Evolutionary conservation across 2,797 vertebrate genomes (phyloP), one percentile per base, ranked within the genome.

Genomic region (Myripristis murdjan): DNA sequence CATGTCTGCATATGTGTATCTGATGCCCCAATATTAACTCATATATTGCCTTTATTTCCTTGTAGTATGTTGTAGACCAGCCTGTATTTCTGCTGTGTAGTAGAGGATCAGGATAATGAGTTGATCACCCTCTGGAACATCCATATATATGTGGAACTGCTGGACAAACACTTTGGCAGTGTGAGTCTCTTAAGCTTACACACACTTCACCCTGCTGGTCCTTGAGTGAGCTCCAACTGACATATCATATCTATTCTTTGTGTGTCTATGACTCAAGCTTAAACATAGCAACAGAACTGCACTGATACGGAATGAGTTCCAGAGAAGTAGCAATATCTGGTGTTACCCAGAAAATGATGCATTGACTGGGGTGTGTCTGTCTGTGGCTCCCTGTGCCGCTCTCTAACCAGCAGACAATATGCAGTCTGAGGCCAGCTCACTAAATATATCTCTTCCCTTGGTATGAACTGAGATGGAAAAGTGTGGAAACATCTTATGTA

Each of bases 91-190:
- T 97, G 96, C 94, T 97, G 96, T 93, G 96, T 96, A 73, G 96
- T 97, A 85, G 96, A 97, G 86, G 96, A 97, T 86, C 96, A 97
- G 85, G 96, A 97, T 90, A 97, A 97, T 59, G 96, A 97, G 73
- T 90, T 97, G 69, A 97, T 97, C 92, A 97, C 96, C 64, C 90
- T 97, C 88, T 96, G 97, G 93, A 96, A 97, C 91, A 97, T 97
- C 90, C 96, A 97, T 89, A 95, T 96, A 90, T 97, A 97, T 0
- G 96, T 97, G 83, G 96, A 97, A 91, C 95, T 97, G 81, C 95
- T 97, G 90, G 96, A 97, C 94, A 97, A 97, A 89, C 97, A 97
- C 91, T 97, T 97, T 94, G 96, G 96, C 89, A 97, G 96, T 79
- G 96, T 97, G 84, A 96, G 96, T 96, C 63, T 81, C 35, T 58